These are phyloP conservation scores for Aspidoscelis tigris DNA, from an alignment of 2,113 vertebrate species.

Conservation along the genomic window DNA sequence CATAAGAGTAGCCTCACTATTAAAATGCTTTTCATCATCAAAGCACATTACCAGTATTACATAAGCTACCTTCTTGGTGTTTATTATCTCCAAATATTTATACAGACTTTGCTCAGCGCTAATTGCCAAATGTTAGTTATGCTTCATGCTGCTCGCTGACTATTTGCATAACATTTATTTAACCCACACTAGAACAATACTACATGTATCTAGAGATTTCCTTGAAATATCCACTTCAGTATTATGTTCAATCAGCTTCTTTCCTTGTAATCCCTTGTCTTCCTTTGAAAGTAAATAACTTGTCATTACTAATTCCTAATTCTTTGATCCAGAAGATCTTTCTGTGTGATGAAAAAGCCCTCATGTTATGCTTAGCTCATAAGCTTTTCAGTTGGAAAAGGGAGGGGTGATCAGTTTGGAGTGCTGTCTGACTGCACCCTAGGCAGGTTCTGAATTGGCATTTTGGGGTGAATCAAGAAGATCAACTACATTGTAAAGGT, in stretches of 20 bases:
- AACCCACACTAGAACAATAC: conserved; percentile 18
- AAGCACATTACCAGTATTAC: conserved; percentile 4
- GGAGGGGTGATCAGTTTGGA: neutral
- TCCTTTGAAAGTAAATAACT: conserved; percentile 36
- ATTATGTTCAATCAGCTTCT: neutral
- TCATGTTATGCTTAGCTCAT: neutral
- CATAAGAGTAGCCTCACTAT: neutral
- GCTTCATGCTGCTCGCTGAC: conserved; percentile 24
- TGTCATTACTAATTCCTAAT: conserved; percentile 30
- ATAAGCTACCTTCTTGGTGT: conserved; percentile 18
- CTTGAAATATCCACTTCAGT: conserved; percentile 14
- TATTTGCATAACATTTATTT: conserved; percentile 34
- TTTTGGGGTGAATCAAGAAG: neutral
- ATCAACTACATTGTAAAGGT: neutral
- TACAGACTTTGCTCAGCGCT: conserved; percentile 10
- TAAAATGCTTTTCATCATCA: conserved; percentile 10
- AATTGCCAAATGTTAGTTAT: conserved; percentile 29
- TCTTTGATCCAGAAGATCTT: conserved; percentile 1
- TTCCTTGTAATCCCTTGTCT: conserved; percentile 30
- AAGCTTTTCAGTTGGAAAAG: neutral
- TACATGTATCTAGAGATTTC: conserved; percentile 21
- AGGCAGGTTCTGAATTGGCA: neutral
- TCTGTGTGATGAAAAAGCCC: neutral
- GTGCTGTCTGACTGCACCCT: neutral
- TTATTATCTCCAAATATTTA: conserved; percentile 42